A percentile compares a stretch with the other conserved stretches of the same genome.
Evolutionary conservation across 2,888 invertebrate genomes (phyloP).

Genomic region (Diaphora mendica): DNA sequence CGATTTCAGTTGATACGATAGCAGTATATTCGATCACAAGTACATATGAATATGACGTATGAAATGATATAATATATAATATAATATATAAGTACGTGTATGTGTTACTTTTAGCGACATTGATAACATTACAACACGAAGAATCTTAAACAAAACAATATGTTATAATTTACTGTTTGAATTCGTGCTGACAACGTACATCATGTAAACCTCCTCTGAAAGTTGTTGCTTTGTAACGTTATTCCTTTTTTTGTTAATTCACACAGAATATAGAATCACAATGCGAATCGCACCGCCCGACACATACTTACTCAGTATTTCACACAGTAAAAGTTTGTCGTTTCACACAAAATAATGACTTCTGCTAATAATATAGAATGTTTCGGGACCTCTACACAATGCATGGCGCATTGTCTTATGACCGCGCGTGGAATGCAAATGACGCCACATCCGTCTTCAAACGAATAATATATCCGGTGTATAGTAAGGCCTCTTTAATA

Average conservation of each 20-base stretch:
- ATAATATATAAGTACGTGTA: neutral
- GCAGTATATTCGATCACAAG: neutral
- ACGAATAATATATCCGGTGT: conserved; percentile 78
- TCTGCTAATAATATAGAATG: conserved; percentile 38
- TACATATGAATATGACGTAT: neutral
- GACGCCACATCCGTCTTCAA: conserved; percentile 75
- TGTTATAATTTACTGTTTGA: neutral
- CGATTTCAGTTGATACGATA: neutral
- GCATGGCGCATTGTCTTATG: conserved; percentile 50
- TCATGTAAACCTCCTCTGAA: neutral
- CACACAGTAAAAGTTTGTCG: conserved; percentile 20
- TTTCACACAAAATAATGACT: conserved; percentile 36
- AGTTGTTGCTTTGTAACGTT: neutral
- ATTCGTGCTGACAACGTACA: neutral
- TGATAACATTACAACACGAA: neutral
- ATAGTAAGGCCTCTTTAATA: conserved; percentile 49
- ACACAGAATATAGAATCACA: conserved; percentile 4
- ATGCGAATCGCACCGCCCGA: neutral
- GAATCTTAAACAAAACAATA: neutral
- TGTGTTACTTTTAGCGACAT: neutral
- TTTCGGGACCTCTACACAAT: conserved; percentile 39
- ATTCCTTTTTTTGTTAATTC: neutral
- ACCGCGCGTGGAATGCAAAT: conserved; percentile 78
- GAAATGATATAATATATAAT: neutral
- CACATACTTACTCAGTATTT: conserved; percentile 7